Base-by-base conservation (phyloP, 2,113 vertebrate species). In the Protobothrops flavoviridis region DNA sequence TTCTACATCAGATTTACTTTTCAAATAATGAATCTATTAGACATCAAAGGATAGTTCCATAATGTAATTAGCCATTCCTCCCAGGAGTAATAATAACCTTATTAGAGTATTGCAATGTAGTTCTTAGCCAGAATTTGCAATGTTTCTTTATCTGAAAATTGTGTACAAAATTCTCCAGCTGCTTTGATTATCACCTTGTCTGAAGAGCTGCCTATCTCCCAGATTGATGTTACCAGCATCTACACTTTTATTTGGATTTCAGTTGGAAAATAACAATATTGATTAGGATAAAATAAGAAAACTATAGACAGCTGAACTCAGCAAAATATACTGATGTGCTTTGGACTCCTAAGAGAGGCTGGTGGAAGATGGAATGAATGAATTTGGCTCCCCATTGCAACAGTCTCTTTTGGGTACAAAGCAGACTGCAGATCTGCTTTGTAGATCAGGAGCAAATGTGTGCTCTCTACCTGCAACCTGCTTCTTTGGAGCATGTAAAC, bases 161-260 rank as follows among this genome's bases (percentile, higher is more conserved):
- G 93, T 96, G 94, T 95, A 96, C 81, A 94, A 0, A 81, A 92
- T 88, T 85, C 90, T 96, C 91, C 95, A 89, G 0, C 26, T 61
- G 95, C 43, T 81, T 91, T 89, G 95, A 96, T 11, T 85, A 91
- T 94, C 91, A 93, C 52, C 89, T 93, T 95, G 87, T 95, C 91
- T 93, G 43, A 94, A 96, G 95, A 95, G 93, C 94, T 95, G 90
- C 96, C 96, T 96, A 94, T 53, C 64, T 95, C 91, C 89, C 93
- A 94, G 91, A 94, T 97, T 93, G 96, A 97, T 95, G 96, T 97
- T 93, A 95, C 88, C 91, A 89, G 95, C 64, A 96, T 97, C 97
- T 97, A 95, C 95, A 96, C 97, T 96, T 96, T 94, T 95, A 96
- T 97, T 94, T 96, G 93, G 95, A 88, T 26, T 64, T 91, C 94